Conservation (phyloP, 2,888 invertebrate species). For the Orthosia incerta region DNA sequence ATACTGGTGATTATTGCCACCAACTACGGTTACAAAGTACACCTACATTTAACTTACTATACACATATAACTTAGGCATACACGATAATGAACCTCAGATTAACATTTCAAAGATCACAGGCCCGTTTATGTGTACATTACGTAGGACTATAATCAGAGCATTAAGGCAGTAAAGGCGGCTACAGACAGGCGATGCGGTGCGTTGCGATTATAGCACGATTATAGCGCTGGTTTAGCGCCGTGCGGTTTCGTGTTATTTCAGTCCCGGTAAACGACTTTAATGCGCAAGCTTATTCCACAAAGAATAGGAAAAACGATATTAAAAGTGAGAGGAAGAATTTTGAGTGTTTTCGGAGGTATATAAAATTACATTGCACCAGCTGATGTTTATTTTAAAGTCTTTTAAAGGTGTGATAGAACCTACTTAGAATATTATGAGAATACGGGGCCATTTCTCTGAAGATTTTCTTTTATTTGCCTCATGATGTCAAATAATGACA, state of each 20-base stretch:
- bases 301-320: slow-evolving; percentile 35
- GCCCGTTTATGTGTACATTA: slow-evolving; percentile 11
- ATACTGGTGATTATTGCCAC: background rate
- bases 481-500: background rate
- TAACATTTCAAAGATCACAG: slow-evolving; percentile 40
- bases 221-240: slow-evolving; percentile 11
- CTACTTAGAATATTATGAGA: slow-evolving; percentile 4
- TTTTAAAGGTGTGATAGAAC: too few species aligned
- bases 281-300: slow-evolving; percentile 23
- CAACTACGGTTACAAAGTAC: background rate
- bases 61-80: background rate
- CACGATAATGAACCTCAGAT: slow-evolving; percentile 36
- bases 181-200: slow-evolving; percentile 31
- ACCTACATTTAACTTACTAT: background rate
- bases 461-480: background rate
- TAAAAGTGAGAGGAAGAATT: too few species aligned
- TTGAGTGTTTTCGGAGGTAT: background rate
- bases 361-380: too few species aligned
- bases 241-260: slow-evolving; percentile 29
- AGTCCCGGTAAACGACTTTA: too few species aligned
- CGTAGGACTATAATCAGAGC: slow-evolving; percentile 39
- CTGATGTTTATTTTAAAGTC: background rate
- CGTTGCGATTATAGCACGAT: slow-evolving; percentile 38
- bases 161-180: slow-evolving; percentile 27
- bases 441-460: background rate